Evolutionary conservation across 2,113 vertebrate species (phyloP).

Genomic region (Microtus ochrogaster): DNA sequence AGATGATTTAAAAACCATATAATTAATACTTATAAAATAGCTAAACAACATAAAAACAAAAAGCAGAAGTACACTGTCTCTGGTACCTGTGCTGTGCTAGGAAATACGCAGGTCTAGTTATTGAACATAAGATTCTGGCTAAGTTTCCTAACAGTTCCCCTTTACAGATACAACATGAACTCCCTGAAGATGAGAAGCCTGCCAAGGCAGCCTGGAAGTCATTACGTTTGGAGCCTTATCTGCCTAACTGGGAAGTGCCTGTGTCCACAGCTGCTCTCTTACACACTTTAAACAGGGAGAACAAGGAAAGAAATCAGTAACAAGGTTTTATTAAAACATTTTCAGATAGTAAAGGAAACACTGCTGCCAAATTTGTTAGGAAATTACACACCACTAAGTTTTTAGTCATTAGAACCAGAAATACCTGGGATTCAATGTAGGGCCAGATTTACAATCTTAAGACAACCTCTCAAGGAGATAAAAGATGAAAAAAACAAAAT

Average conservation of each 20-base stretch:
- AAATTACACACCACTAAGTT: not conserved
- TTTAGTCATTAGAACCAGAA: not conserved
- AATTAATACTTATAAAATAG: not conserved
- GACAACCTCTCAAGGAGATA: not conserved
- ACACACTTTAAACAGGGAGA: not conserved
- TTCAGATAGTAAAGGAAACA: not conserved
- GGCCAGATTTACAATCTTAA: not conserved
- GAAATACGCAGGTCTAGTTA: not conserved
- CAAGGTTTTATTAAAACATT: not conserved
- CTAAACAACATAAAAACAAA: not conserved
- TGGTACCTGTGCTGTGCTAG: not conserved
- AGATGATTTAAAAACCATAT: not conserved
- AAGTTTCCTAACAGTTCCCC: not conserved
- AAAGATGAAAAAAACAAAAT: not conserved
- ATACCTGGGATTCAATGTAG: not conserved
- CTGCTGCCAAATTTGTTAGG: not conserved
- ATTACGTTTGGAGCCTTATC: not conserved
- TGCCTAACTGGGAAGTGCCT: not conserved
- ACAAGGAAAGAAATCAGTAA: conserved; percentile 31
- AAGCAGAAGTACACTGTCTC: not conserved
- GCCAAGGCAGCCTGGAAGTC: not conserved
- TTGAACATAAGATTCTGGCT: not conserved
- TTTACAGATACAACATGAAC: not conserved
- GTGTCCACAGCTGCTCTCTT: not conserved
- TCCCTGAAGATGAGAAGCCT: not conserved